Base-by-base conservation (phyloP, 2,797 vertebrate species). In the Neosilurus mollespiculum region DNA sequence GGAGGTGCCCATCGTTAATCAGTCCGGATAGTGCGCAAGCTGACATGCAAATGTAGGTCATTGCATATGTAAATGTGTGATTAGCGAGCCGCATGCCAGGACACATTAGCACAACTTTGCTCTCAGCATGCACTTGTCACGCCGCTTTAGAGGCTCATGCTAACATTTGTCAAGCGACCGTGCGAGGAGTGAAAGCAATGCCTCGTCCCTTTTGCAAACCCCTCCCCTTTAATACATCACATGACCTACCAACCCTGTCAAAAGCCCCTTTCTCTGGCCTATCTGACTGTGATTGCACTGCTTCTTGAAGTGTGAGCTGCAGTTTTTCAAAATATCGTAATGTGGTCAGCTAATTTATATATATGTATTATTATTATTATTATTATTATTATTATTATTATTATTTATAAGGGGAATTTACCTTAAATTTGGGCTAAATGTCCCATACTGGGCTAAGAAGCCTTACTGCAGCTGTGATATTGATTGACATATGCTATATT, bases 11-110 rank as follows among this genome's bases (percentile, higher is more conserved):
- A 85, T 91, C 94, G 94, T 96, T 98, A 98, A 98, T 97, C 95
- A 96, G 94, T 96, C 95, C 92, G 95, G 96, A 97, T 96, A 95
- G 96, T 96, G 97, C 96, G 96, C 95, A 96, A 97, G 96, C 97
- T 99, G 98, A 99, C 98, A 99, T 99, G 97, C 97, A 99, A 97
- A 99, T 99, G 95, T 99, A 99, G 98, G 98, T 99, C 98, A 99
- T 99, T 98, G 97, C 97, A 99, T 99, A 99, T 99, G 98, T 98
- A 99, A 99, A 99, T 99, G 97, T 97, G 97, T 96, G 96, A 98
- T 99, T 98, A 98, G 95, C 91, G 94, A 96, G 95, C 94, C 93
- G 95, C 96, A 96, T 96, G 98, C 98, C 98, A 98, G 96, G 95
- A 96, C 96, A 96, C 96, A 98, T 99, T 99, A 99, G 97, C 92